Evolutionary conservation across 1,140 invertebrate genomes (phyloP).

Genomic region (Neotoxoptera formosana): DNA sequence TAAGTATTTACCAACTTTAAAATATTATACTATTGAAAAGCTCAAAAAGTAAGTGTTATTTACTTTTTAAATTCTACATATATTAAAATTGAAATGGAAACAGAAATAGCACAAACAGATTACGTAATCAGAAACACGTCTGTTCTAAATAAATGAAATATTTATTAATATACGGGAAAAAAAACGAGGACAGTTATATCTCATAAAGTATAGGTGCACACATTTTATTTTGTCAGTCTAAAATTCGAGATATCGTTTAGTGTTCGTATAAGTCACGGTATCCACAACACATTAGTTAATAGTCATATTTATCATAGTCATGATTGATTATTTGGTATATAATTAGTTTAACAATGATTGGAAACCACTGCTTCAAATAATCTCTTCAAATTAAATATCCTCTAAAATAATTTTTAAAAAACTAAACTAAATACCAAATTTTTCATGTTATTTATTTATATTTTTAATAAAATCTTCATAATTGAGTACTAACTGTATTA

Average conservation of each 20-base stretch:
- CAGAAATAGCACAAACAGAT: neutral
- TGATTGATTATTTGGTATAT: neutral
- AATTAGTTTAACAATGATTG: too few relatives aligned
- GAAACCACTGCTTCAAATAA: too few relatives aligned
- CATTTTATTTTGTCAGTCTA: neutral
- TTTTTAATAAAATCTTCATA: neutral
- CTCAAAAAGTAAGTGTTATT: neutral
- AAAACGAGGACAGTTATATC: neutral
- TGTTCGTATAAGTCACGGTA: neutral
- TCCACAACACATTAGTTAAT: neutral
- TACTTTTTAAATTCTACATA: neutral
- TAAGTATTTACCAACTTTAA: neutral
- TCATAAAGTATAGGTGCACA: neutral
- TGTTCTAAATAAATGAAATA: neutral
- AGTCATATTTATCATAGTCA: neutral
- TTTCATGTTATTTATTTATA: neutral
- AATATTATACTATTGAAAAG: neutral
- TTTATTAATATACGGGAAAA: neutral
- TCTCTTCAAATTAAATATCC: too few relatives aligned
- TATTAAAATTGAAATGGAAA: conserved; percentile 4
- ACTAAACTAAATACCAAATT: neutral
- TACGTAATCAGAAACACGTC: neutral
- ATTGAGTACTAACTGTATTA: neutral
- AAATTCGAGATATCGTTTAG: neutral
- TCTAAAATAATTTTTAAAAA: too few relatives aligned